Conservation (phyloP, 2,797 vertebrate genomes). For the Channallabes apus region DNA sequence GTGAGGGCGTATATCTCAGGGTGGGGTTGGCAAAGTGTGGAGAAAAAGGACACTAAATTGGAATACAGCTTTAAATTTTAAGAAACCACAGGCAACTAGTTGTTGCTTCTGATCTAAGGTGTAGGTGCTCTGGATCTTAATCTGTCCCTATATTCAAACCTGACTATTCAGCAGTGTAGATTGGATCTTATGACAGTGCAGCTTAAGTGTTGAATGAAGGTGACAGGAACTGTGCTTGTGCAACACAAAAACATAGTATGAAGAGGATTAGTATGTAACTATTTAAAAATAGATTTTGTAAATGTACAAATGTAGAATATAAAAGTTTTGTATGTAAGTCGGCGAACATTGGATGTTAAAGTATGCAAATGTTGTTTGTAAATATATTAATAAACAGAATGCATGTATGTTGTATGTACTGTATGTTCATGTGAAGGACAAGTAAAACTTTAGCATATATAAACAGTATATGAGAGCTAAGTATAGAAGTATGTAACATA, state of each 20-base stretch:
- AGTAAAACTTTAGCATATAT: neutral
- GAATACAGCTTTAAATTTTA: constrained; percentile 3
- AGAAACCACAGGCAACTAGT: neutral
- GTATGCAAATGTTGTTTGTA: neutral
- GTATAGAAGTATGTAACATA: no score
- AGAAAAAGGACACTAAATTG: neutral
- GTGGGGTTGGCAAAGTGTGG: neutral
- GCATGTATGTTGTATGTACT: neutral
- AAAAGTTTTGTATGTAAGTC: neutral
- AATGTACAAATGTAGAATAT: neutral
- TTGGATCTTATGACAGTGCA: neutral
- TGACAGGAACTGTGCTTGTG: neutral
- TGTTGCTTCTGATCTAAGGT: neutral
- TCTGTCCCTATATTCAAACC: no score
- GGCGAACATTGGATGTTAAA: neutral
- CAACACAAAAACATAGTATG: neutral
- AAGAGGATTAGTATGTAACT: neutral
- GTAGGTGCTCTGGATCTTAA: neutral
- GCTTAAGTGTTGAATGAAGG: neutral
- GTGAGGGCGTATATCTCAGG: neutral
- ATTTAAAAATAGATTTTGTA: neutral
- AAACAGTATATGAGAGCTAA: neutral
- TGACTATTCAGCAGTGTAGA: neutral
- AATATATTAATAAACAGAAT: neutral
- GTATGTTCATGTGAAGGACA: neutral